phyloP scores from a whole-genome alignment of 2,113 vertebrate species.

The Calyptommatus sinebrachiatus region DNA sequence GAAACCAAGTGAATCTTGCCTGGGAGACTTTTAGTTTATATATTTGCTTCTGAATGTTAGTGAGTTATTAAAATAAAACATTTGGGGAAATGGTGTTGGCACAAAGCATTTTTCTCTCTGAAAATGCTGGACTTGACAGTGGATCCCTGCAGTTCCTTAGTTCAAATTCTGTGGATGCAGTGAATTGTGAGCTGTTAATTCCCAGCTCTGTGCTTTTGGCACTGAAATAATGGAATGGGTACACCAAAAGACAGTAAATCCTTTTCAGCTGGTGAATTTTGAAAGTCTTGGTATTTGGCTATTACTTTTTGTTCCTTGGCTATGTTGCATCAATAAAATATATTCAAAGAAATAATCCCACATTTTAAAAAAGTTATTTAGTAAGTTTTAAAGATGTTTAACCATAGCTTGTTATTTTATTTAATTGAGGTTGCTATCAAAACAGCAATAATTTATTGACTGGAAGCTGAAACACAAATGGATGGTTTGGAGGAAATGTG shows the following conservation, averaged over 20 bases:
- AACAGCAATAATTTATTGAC: neutral
- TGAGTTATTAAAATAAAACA: conserved; percentile 42
- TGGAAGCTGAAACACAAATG: neutral
- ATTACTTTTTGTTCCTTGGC: conserved; percentile 15
- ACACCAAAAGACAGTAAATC: neutral
- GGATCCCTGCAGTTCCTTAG: conserved; percentile 52
- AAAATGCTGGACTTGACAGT: conserved; percentile 47
- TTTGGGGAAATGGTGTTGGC: conserved; percentile 69
- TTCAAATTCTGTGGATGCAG: conserved; percentile 55
- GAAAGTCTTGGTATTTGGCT: conserved; percentile 24
- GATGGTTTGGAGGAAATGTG: neutral
- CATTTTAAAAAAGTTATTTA: conserved; percentile 22
- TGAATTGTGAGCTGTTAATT: conserved; percentile 26
- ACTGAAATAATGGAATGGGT: neutral
- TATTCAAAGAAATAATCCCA: conserved; percentile 1
- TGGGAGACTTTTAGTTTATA: neutral
- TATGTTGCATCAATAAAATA: conserved; percentile 2
- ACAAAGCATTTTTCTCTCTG: conserved; percentile 20
- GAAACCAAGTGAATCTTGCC: neutral
- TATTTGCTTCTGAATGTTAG: conserved; percentile 12
- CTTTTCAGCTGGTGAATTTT: conserved; percentile 10
- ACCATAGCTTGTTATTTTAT: neutral
- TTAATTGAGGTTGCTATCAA: conserved; percentile 7
- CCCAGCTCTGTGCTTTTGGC: conserved; percentile 9
- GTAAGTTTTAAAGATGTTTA: conserved; percentile 21